These are phyloP conservation scores for Agonopterix arenella DNA, from an alignment of 2,888 invertebrate species.

Conservation along the genomic window DNA sequence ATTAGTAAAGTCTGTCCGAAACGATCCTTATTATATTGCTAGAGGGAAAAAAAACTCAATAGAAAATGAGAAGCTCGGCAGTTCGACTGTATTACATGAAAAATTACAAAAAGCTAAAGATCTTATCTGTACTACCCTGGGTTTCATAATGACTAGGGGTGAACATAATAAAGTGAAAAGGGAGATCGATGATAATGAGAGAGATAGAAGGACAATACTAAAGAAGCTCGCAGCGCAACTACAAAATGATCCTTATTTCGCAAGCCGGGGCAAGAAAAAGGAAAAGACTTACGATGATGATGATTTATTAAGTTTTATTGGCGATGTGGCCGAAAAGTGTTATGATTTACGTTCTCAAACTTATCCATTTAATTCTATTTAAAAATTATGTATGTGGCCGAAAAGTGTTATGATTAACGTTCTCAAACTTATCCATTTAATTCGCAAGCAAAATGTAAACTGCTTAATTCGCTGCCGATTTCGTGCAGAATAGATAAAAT, in stretches of 20 bases:
- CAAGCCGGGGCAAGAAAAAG: constrained; percentile 61
- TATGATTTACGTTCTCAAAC: constrained; percentile 16
- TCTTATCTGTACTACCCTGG: constrained; percentile 52
- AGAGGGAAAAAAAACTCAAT: constrained; percentile 63
- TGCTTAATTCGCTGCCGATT: no score
- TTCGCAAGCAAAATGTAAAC: no score
- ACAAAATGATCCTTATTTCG: constrained; percentile 64
- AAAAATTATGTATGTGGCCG: constrained; percentile 11
- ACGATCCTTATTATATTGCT: constrained; percentile 71
- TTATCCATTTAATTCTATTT: no score
- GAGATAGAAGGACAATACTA: constrained; percentile 54
- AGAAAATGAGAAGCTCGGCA: constrained; percentile 18
- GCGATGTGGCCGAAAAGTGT: constrained; percentile 48
- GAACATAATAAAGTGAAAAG: constrained; percentile 41
- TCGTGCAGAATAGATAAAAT: no score
- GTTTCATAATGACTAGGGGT: constrained; percentile 34
- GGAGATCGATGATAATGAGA: constrained; percentile 45
- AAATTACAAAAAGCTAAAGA: constrained; percentile 46
- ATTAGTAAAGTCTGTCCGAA: constrained; percentile 62
- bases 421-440: no score
- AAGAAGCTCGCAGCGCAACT: constrained; percentile 61
- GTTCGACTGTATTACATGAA: constrained; percentile 22
- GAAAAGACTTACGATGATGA: constrained; percentile 20
- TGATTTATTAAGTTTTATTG: constrained; percentile 45
- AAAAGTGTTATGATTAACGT: constrained; percentile 39